A percentile compares a stretch with the other conserved stretches of the same genome.
phyloP scores from a whole-genome alignment of 30 jellyfish, hydroid and myxozoan genomes.

The Turritopsis rubra region DNA sequence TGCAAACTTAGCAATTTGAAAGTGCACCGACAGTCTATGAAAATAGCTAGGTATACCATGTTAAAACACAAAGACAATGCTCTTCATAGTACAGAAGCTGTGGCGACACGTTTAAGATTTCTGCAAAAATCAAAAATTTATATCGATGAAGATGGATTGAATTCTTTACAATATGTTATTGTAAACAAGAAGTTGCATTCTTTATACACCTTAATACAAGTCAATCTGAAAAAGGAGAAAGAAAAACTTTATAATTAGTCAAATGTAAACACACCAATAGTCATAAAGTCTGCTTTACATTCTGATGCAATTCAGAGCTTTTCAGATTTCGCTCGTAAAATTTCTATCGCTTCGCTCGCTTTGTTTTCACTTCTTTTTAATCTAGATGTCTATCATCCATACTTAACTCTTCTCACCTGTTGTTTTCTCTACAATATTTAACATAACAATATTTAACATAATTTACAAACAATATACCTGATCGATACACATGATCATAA shows the following conservation, averaged over 20 bases:
- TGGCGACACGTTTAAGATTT: background rate
- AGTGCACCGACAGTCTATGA: constrained; percentile 63
- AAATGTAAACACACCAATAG: too few relatives aligned
- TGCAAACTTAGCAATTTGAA: constrained; percentile 27
- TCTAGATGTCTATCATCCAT: too few relatives aligned
- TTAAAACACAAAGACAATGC: constrained; percentile 40
- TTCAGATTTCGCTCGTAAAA: too few relatives aligned
- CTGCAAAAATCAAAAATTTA: background rate
- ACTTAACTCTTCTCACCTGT: too few relatives aligned
- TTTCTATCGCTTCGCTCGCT: too few relatives aligned
- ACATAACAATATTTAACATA: too few relatives aligned
- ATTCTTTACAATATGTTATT: constrained; percentile 36
- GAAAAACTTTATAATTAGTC: constrained; percentile 21
- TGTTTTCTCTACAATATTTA: too few relatives aligned
- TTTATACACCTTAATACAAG: constrained; percentile 42
- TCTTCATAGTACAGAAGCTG: constrained; percentile 8
- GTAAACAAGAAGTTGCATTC: constrained; percentile 20
- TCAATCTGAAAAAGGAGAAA: constrained; percentile 36
- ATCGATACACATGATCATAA: too few relatives aligned
- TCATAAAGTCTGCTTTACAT: too few relatives aligned
- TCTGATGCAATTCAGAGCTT: too few relatives aligned
- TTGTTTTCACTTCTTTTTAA: too few relatives aligned
- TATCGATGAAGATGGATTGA: constrained; percentile 47
- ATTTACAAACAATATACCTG: too few relatives aligned
- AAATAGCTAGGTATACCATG: constrained; percentile 72